A percentile compares a stretch with the other conserved stretches of the same genome.
Conservation (phyloP, 35 echinoderm and acorn worm species). For the Acanthaster planci region DNA sequence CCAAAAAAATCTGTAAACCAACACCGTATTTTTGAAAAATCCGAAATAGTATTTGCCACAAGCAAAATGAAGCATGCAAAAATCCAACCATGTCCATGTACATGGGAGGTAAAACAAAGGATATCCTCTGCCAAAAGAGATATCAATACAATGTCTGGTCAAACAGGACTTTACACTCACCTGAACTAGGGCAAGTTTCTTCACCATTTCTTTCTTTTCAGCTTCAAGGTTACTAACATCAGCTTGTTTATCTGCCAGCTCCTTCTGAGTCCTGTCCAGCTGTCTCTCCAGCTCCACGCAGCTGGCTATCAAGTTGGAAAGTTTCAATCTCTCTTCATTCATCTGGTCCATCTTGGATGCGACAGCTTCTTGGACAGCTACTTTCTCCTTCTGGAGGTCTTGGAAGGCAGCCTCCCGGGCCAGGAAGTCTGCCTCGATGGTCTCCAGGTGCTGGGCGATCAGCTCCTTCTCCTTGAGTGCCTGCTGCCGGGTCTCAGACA, state of each 20-base stretch:
- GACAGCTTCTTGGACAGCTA: slow-evolving; percentile 85
- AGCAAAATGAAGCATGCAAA: no score
- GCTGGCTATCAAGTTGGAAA: slow-evolving; percentile 75
- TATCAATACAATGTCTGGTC: no score
- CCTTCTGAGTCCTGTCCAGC: slow-evolving; percentile 77
- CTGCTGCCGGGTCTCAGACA: slow-evolving; percentile 77
- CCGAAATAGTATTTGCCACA: no score
- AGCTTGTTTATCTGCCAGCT: slow-evolving; percentile 74
- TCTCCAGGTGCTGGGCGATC: slow-evolving; percentile 95
- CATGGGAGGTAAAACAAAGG: no score
- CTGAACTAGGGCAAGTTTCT: slow-evolving; percentile 68
- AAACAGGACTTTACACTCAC: slow-evolving; percentile 16
- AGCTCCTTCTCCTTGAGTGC: slow-evolving; percentile 91
- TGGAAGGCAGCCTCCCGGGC: slow-evolving; percentile 85
- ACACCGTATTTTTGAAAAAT: no score
- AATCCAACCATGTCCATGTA: no score
- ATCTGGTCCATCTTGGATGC: slow-evolving; percentile 80
- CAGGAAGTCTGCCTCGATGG: slow-evolving; percentile 95
- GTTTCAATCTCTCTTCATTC: slow-evolving; percentile 82
- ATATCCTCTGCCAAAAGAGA: no score
- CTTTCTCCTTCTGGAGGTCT: slow-evolving; percentile 78
- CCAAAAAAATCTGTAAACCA: no score
- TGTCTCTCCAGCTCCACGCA: slow-evolving; percentile 83
- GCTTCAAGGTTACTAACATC: slow-evolving; percentile 63
- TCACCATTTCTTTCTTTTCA: slow-evolving; percentile 86